phyloP scores from a whole-genome alignment of 2,888 invertebrate species.

The Noctua janthe region DNA sequence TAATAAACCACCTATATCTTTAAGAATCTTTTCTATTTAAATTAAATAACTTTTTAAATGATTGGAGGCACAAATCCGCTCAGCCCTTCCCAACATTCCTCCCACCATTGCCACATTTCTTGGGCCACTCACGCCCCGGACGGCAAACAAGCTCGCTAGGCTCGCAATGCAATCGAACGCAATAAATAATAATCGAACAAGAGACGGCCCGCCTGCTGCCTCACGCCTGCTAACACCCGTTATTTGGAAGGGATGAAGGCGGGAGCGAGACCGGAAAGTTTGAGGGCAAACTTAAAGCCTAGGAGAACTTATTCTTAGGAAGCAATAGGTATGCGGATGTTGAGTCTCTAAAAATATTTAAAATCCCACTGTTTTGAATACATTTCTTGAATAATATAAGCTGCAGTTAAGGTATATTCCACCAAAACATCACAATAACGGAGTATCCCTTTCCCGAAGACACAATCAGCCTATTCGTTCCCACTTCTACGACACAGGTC shows the following conservation, averaged over 20 bases:
- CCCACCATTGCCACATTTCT: slow-evolving; percentile 47
- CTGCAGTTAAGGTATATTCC: not conserved
- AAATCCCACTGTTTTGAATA: not conserved
- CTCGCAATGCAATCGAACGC: slow-evolving; percentile 69
- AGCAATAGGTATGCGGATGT: not conserved
- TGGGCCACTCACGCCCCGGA: slow-evolving; percentile 46
- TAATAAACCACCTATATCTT: not conserved
- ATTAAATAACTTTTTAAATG: not conserved
- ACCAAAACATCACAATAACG: not conserved
- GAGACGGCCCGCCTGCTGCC: slow-evolving; percentile 54
- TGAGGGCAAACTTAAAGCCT: slow-evolving; percentile 3
- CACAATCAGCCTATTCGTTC: not conserved
- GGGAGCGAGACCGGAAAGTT: slow-evolving; percentile 31
- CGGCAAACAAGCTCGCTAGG: slow-evolving; percentile 65
- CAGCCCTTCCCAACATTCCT: not conserved
- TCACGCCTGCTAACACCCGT: slow-evolving; percentile 40
- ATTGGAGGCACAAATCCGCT: not conserved
- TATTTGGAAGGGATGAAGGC: slow-evolving; percentile 1
- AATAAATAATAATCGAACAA: slow-evolving; percentile 71
- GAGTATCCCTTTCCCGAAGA: not conserved
- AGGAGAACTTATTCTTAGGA: not conserved
- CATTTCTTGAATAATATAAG: not conserved
- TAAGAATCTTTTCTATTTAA: not conserved
- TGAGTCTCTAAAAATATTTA: not conserved
- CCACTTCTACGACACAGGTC: not conserved